Conservation (phyloP, 2,888 invertebrate genomes). For the Drosophila nr. perissopoda region DNA sequence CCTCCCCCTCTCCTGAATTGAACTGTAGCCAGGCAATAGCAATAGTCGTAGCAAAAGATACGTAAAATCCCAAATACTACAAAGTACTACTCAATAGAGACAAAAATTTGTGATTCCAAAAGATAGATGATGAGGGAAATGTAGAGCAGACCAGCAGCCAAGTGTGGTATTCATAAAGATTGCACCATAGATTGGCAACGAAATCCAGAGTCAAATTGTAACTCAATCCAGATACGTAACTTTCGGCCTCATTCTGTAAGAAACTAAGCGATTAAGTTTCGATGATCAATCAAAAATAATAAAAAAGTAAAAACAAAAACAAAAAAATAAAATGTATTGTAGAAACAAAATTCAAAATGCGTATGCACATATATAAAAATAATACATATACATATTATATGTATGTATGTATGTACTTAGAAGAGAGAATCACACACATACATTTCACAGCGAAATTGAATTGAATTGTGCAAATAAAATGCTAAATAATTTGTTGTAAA, state of each 20-base stretch:
- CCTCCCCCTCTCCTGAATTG: slow-evolving; percentile 21
- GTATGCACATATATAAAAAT: slow-evolving; percentile 35
- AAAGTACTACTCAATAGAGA: slow-evolving; percentile 27
- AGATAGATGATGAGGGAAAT: slow-evolving; percentile 36
- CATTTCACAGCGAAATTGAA: slow-evolving; percentile 55
- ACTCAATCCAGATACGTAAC: slow-evolving; percentile 85
- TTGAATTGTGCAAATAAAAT: slow-evolving; percentile 54
- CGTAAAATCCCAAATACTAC: slow-evolving; percentile 34
- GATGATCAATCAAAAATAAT: slow-evolving; percentile 11
- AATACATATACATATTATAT: slow-evolving; percentile 37
- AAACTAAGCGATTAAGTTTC: slow-evolving; percentile 76
- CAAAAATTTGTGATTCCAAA: slow-evolving; percentile 59
- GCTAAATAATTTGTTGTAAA: slow-evolving; percentile 84
- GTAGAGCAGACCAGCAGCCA: slow-evolving; percentile 44
- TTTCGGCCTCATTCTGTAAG: slow-evolving; percentile 85
- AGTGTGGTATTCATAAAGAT: slow-evolving; percentile 38
- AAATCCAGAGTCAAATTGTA: slow-evolving; percentile 35
- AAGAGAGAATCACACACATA: slow-evolving; percentile 41
- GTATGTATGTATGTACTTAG: slow-evolving; percentile 52
- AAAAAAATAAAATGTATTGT: slow-evolving; percentile 49
- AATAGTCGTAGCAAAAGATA: slow-evolving; percentile 36
- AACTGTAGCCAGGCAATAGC: slow-evolving; percentile 25
- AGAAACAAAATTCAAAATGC: slow-evolving; percentile 60
- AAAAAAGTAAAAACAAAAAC: slow-evolving; percentile 14
- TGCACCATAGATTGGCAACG: slow-evolving; percentile 41